phyloP scores from a whole-genome alignment of 2,888 invertebrate species.

The Ganaspis brasiliensis region DNA sequence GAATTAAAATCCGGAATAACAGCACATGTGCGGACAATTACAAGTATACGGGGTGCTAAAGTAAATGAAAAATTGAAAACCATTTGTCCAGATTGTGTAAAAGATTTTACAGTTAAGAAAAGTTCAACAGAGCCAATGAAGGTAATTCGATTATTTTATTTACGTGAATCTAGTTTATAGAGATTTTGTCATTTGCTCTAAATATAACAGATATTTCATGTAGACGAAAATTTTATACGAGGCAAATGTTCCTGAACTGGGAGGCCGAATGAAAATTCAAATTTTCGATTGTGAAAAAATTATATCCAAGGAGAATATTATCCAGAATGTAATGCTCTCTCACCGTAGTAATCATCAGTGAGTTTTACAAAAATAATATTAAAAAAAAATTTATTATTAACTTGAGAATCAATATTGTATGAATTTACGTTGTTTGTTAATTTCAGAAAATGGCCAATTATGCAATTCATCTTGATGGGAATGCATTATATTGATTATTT shows the following conservation, averaged over 20 bases:
- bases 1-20: constrained; percentile 73
- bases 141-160: constrained; percentile 60
- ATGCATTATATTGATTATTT: constrained; percentile 76
- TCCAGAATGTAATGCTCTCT: constrained; percentile 71
- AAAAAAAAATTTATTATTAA: no score
- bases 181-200: constrained; percentile 21
- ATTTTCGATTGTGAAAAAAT: constrained; percentile 74
- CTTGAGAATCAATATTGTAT: constrained; percentile 38
- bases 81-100: constrained; percentile 70
- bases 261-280: constrained; percentile 71
- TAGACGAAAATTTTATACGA: constrained; percentile 69
- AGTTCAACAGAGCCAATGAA: constrained; percentile 62
- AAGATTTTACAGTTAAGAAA: constrained; percentile 69
- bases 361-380: constrained; percentile 54
- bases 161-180: neutral
- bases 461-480: constrained; percentile 71
- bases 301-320: constrained; percentile 67
- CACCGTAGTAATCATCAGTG: constrained; percentile 76
- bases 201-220: constrained; percentile 46
- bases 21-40: constrained; percentile 74
- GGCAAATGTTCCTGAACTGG: constrained; percentile 71
- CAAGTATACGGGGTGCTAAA: constrained; percentile 70
- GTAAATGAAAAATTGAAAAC: constrained; percentile 64
- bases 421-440: constrained; percentile 40
- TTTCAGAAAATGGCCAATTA: constrained; percentile 71